These are phyloP conservation scores for Esox niger DNA, from an alignment of 2,113 vertebrate genomes.

Conservation along the genomic window DNA sequence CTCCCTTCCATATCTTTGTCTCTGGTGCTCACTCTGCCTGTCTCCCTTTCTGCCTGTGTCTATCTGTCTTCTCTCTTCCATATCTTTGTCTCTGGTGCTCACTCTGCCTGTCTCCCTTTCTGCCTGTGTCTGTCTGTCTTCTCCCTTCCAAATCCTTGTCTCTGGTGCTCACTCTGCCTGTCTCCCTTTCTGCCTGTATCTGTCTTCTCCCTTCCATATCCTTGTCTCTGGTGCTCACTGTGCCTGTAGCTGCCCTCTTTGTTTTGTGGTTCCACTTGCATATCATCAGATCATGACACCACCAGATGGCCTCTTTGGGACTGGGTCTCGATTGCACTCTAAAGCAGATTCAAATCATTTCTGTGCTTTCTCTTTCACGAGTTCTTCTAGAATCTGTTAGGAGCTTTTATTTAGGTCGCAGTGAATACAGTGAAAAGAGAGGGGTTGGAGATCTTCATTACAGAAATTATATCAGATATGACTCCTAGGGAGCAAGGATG, in stretches of 20 bases:
- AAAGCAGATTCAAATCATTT: slow-evolving; percentile 46
- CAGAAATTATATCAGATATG: slow-evolving; percentile 61
- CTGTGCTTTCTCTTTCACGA: slow-evolving; percentile 42
- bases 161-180: slow-evolving; percentile 5
- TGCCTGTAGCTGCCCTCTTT: not conserved
- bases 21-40: too few relatives aligned
- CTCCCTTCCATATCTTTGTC: too few relatives aligned
- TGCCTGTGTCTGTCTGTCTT: not conserved
- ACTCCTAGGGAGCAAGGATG: slow-evolving; percentile 25
- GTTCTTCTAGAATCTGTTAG: slow-evolving; percentile 49
- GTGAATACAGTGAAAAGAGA: slow-evolving; percentile 26
- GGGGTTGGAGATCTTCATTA: slow-evolving; percentile 48
- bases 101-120: not conserved
- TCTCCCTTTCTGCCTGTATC: not conserved
- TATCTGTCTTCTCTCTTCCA: not conserved
- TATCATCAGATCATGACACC: not conserved
- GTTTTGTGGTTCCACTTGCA: not conserved
- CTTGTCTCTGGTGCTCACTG: not conserved
- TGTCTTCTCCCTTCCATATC: slow-evolving; percentile 11
- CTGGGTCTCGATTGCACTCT: slow-evolving; percentile 7
- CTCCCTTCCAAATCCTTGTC: not conserved
- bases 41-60: not conserved
- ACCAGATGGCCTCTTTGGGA: slow-evolving; percentile 24
- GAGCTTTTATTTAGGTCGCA: slow-evolving; percentile 35
- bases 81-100: slow-evolving; percentile 20